Conservation (phyloP, 2,797 vertebrate species). For the Mycteria americana region DNA sequence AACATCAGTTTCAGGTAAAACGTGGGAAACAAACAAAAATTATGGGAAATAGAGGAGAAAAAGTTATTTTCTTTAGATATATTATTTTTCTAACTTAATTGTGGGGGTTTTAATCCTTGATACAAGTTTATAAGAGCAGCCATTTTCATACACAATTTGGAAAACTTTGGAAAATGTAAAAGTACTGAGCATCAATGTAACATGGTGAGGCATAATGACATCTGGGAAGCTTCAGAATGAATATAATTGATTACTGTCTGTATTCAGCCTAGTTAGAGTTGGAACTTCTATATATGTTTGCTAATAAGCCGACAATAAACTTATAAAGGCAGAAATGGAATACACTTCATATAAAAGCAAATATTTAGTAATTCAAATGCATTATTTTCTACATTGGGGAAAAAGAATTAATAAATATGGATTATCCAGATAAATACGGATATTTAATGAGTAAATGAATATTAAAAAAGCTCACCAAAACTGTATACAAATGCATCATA, state of each 20-base stretch:
- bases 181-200: not conserved
- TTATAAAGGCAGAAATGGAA: not conserved
- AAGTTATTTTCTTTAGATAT: not conserved
- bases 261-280: not conserved
- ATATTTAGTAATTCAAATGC: not conserved
- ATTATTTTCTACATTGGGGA: not conserved
- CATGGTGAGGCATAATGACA: not conserved
- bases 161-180: not conserved
- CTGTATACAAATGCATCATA: not conserved
- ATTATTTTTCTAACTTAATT: not conserved
- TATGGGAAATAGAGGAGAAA: not conserved
- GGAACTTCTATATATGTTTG: not conserved
- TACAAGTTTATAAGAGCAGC: not conserved
- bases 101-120: not conserved
- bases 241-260: not conserved
- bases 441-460: not conserved
- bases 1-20: not conserved
- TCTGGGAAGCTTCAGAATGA: not conserved
- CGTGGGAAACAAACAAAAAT: not conserved
- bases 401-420: not conserved
- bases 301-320: not conserved
- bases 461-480: not conserved
- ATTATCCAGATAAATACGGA: not conserved
- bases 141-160: not conserved
- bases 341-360: not conserved